Evolutionary conservation across 23 tunicate species (phyloP).

Genomic region (Halocynthia aurantium): DNA sequence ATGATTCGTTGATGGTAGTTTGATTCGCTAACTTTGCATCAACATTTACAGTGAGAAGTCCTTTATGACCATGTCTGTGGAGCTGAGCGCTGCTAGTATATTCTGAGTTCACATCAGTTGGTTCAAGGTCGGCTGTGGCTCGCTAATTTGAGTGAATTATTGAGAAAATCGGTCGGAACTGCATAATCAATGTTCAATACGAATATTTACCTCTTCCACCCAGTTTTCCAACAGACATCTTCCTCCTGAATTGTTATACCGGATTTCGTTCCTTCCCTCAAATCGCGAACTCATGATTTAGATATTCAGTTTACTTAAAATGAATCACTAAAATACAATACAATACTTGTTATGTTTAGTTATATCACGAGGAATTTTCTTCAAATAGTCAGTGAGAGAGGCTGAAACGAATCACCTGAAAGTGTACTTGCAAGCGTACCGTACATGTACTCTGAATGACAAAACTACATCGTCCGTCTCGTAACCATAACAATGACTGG

Average conservation of each 20-base stretch:
- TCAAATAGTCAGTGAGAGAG: too few relatives aligned
- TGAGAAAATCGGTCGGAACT: background rate
- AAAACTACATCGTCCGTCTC: too few relatives aligned
- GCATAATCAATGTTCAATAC: background rate
- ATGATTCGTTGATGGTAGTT: constrained; percentile 75
- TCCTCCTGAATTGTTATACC: constrained; percentile 68
- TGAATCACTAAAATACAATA: too few relatives aligned
- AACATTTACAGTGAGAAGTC: constrained; percentile 43
- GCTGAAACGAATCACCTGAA: too few relatives aligned
- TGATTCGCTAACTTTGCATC: constrained; percentile 52
- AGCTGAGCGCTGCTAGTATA: constrained; percentile 76
- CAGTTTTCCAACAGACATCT: constrained; percentile 82
- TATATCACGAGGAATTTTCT: too few relatives aligned
- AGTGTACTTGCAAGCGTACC: too few relatives aligned
- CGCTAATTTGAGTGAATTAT: constrained; percentile 31
- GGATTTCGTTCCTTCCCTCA: constrained; percentile 74
- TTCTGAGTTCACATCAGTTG: constrained; percentile 50
- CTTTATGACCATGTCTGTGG: constrained; percentile 71
- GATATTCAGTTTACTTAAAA: too few relatives aligned
- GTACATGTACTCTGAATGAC: too few relatives aligned
- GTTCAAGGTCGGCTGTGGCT: constrained; percentile 64
- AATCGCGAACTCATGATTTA: constrained; percentile 40
- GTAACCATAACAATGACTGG: too few relatives aligned
- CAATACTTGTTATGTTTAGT: too few relatives aligned
- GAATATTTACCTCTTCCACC: constrained; percentile 74